phyloP scores from a whole-genome alignment of 1,140 invertebrate genomes.

The Nilaparvata lugens region DNA sequence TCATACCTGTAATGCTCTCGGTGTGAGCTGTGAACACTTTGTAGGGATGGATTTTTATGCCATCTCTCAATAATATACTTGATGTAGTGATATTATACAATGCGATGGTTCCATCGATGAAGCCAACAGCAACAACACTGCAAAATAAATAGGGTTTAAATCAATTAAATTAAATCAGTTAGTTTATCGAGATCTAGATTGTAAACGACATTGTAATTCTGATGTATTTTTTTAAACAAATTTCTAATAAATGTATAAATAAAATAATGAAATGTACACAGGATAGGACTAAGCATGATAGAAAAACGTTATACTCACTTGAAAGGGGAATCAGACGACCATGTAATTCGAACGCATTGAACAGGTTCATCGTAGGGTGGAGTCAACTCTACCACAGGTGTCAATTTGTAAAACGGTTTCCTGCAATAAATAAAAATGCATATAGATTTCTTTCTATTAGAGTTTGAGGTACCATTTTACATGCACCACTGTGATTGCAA shows the following conservation, averaged over 20 bases:
- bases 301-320: slow-evolving; percentile 18
- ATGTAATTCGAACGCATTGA: slow-evolving; percentile 24
- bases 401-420: slow-evolving; percentile 26
- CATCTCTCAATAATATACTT: slow-evolving; percentile 39
- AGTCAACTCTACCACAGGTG: slow-evolving; percentile 30
- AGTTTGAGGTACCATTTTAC: no score
- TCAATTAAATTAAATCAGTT: neutral
- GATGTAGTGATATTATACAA: slow-evolving; percentile 44
- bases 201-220: no score
- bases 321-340: slow-evolving; percentile 21
- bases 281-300: neutral
- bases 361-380: slow-evolving; percentile 3
- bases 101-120: slow-evolving; percentile 50
- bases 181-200: no score
- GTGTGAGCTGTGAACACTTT: slow-evolving; percentile 39
- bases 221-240: no score
- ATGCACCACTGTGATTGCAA: no score
- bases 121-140: slow-evolving; percentile 48
- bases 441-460: no score
- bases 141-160: no score
- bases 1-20: slow-evolving; percentile 35
- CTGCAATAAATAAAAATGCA: neutral
- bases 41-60: slow-evolving; percentile 30
- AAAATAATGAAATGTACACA: no score
- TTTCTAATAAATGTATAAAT: no score